These are phyloP conservation scores for Micromussa lordhowensis DNA, from an alignment of 92 coral and sea anemone genomes.

Conservation along the genomic window DNA sequence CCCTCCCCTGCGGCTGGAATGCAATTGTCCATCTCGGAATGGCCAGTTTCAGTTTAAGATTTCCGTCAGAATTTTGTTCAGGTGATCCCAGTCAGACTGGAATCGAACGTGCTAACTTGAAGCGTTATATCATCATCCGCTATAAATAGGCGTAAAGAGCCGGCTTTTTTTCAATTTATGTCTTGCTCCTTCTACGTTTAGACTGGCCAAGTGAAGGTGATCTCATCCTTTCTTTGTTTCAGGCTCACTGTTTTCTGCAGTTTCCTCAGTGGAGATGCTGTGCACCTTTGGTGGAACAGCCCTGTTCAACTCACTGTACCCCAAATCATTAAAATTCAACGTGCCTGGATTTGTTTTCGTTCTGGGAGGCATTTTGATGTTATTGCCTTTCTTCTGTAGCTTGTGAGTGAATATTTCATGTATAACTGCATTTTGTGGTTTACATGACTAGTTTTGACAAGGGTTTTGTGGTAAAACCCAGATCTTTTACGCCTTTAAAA, in stretches of 20 bases:
- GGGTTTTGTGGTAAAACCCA: too few relatives aligned
- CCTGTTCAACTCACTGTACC: slow-evolving; percentile 53
- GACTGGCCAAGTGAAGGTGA: neutral
- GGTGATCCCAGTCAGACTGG: too few relatives aligned
- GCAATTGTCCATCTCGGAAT: too few relatives aligned
- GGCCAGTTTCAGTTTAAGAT: too few relatives aligned
- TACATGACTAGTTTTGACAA: neutral
- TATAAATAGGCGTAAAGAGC: too few relatives aligned
- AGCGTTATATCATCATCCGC: too few relatives aligned
- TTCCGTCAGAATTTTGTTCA: too few relatives aligned
- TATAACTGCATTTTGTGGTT: neutral
- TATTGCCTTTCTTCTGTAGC: slow-evolving; percentile 45
- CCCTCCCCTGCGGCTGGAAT: too few relatives aligned
- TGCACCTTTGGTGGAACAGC: slow-evolving; percentile 50
- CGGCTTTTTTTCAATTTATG: too few relatives aligned
- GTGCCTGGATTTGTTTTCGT: slow-evolving; percentile 64
- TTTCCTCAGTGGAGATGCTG: slow-evolving; percentile 65
- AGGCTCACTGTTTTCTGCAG: slow-evolving; percentile 76
- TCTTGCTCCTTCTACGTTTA: neutral
- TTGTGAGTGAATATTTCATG: slow-evolving; percentile 34
- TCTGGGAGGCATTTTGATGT: slow-evolving; percentile 40
- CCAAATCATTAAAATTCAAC: slow-evolving; percentile 49
- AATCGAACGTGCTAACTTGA: too few relatives aligned
- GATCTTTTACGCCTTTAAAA: too few relatives aligned
- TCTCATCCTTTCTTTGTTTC: neutral